A percentile compares a stretch with the other conserved stretches of the same genome.
These are phyloP conservation scores for Cydia strobilella DNA, from an alignment of 1,140 invertebrate species.

Conservation along the genomic window DNA sequence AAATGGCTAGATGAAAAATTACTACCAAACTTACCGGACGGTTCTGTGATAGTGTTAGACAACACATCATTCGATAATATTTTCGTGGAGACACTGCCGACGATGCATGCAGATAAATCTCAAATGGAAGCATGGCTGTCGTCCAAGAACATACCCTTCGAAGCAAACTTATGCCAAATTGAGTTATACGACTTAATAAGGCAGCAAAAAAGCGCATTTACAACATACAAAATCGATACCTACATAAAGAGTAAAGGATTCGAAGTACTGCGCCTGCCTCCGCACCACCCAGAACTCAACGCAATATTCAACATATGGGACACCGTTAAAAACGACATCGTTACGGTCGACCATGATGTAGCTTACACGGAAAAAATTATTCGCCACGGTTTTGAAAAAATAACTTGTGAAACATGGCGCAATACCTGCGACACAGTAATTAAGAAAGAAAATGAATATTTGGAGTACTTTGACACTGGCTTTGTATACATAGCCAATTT, in stretches of 20 bases:
- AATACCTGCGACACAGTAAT: constrained; percentile 36
- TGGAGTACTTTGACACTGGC: constrained; percentile 33
- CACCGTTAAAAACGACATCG: constrained; percentile 36
- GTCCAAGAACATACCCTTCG: constrained; percentile 33
- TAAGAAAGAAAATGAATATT: constrained; percentile 36
- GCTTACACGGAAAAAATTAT: constrained; percentile 24
- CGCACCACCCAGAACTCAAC: constrained; percentile 35
- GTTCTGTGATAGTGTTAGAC: constrained; percentile 39
- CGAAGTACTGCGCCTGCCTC: constrained; percentile 41
- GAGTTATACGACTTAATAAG: constrained; percentile 34
- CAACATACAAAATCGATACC: constrained; percentile 33
- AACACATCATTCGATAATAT: constrained; percentile 39
- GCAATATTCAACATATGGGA: constrained; percentile 39
- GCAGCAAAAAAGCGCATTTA: constrained; percentile 40
- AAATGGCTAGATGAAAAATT: constrained; percentile 39
- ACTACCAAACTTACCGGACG: constrained; percentile 39
- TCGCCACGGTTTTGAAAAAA: not conserved
- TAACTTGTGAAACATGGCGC: constrained; percentile 37
- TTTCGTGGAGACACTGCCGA: constrained; percentile 32
- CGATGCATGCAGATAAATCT: constrained; percentile 30
- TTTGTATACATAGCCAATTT: not conserved
- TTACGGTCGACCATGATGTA: constrained; percentile 38
- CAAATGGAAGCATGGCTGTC: constrained; percentile 38
- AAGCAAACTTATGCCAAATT: constrained; percentile 9
- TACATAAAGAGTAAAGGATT: constrained; percentile 38